Conservation (phyloP, 2,888 invertebrate genomes). For the Caenorhabditis uteleia region DNA sequence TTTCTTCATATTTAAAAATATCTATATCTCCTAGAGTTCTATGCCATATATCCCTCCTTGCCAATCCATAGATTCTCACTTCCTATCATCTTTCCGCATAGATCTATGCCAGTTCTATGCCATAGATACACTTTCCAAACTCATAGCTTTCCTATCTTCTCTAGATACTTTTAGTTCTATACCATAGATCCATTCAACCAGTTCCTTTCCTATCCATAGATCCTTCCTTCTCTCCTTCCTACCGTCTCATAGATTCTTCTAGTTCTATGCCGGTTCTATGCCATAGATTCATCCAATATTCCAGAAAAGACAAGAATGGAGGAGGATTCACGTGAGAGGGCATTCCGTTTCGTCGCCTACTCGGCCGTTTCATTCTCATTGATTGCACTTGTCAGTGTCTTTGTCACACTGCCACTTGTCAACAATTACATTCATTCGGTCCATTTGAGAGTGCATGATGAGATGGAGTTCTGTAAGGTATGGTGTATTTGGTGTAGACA, state of each 20-base stretch:
- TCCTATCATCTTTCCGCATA: no score
- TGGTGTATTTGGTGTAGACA: neutral
- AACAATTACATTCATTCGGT: slow-evolving; percentile 69
- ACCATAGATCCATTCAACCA: neutral
- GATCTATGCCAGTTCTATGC: no score
- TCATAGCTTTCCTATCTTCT: slow-evolving; percentile 1
- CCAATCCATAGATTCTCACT: no score
- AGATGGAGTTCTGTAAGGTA: slow-evolving; percentile 70
- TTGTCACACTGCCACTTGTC: slow-evolving; percentile 69
- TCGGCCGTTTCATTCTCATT: slow-evolving; percentile 66
- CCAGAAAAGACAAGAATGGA: slow-evolving; percentile 35
- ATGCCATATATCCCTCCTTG: no score
- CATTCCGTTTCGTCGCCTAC: slow-evolving; percentile 65
- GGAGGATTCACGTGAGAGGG: slow-evolving; percentile 51
- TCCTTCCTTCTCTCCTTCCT: neutral
- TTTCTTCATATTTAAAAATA: no score
- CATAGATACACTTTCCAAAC: no score
- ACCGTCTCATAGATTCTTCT: no score
- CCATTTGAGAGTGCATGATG: slow-evolving; percentile 65
- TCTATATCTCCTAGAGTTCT: no score
- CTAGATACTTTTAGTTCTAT: neutral
- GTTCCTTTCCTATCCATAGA: neutral
- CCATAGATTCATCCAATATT: no score
- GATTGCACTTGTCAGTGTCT: slow-evolving; percentile 67
- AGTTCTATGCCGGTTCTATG: no score